phyloP scores from a whole-genome alignment of 1,140 invertebrate species.

The Brachionus manjavacas region DNA sequence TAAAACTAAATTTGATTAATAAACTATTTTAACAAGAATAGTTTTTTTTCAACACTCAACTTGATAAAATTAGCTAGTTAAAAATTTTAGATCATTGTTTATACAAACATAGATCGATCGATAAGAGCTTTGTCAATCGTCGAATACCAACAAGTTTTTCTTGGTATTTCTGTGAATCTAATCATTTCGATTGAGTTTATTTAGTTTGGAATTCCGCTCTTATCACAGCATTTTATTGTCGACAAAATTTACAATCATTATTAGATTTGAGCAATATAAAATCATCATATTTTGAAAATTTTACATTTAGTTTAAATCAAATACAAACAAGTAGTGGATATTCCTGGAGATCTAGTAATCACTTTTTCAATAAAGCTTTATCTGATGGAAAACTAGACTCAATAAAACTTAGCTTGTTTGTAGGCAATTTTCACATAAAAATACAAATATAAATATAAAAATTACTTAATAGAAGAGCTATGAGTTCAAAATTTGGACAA shows the following conservation, averaged over 20 bases:
- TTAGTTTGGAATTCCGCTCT: not conserved
- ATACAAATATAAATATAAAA: too few relatives aligned
- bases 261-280: not conserved
- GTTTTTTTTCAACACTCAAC: not conserved
- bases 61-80: not conserved
- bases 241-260: not conserved
- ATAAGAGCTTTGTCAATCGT: not conserved
- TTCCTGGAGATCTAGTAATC: not conserved
- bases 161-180: not conserved
- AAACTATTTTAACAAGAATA: not conserved
- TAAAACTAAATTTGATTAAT: not conserved
- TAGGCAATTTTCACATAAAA: too few relatives aligned
- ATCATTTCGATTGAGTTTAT: not conserved
- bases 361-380: not conserved
- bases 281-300: not conserved
- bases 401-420: not conserved
- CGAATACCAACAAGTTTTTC: not conserved
- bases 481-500: not conserved
- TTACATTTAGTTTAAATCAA: not conserved
- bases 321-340: not conserved
- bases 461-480: not conserved
- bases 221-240: not conserved
- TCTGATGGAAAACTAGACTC: not conserved
- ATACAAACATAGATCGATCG: not conserved
- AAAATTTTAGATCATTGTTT: not conserved